Conservation (phyloP, 2,113 vertebrate genomes). For the Pedetes capensis region DNA sequence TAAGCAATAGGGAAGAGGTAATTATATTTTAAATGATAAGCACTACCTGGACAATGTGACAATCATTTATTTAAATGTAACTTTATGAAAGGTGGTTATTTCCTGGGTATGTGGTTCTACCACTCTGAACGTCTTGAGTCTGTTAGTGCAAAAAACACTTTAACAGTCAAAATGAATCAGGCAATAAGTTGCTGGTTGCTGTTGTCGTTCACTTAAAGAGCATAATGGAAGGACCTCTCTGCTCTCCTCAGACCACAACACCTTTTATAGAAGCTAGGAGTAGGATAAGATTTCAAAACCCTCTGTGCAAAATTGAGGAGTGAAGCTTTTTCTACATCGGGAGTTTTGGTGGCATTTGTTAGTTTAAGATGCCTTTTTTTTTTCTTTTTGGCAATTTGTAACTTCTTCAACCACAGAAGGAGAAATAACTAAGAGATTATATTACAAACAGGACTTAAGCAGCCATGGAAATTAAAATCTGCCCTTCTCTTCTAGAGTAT, state of each 20-base stretch:
- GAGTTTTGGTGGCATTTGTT: not conserved
- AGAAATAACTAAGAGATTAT: not conserved
- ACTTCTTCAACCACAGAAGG: slow-evolving; percentile 39
- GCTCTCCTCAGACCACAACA: not conserved
- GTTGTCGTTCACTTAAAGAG: slow-evolving; percentile 25
- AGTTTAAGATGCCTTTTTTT: slow-evolving; percentile 8
- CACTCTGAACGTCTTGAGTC: not conserved
- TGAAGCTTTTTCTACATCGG: not conserved
- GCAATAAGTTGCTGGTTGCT: not conserved
- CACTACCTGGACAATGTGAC: slow-evolving; percentile 64
- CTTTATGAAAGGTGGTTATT: slow-evolving; percentile 57
- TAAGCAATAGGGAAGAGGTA: slow-evolving; percentile 77
- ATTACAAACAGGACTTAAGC: not conserved
- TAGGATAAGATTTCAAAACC: not conserved
- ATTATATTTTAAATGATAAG: slow-evolving; percentile 76
- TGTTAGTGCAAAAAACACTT: slow-evolving; percentile 46
- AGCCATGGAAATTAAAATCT: slow-evolving; percentile 37
- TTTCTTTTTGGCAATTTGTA: slow-evolving; percentile 2
- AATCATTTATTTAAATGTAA: slow-evolving; percentile 69
- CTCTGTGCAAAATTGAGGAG: slow-evolving; percentile 49
- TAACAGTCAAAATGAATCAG: slow-evolving; percentile 33
- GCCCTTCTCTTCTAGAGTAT: not conserved
- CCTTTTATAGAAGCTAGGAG: not conserved
- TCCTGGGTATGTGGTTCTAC: not conserved
- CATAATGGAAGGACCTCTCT: not conserved